Evolutionary conservation across 2,797 vertebrate genomes (phyloP).

Genomic region (Ctenopoma kingsleyae): DNA sequence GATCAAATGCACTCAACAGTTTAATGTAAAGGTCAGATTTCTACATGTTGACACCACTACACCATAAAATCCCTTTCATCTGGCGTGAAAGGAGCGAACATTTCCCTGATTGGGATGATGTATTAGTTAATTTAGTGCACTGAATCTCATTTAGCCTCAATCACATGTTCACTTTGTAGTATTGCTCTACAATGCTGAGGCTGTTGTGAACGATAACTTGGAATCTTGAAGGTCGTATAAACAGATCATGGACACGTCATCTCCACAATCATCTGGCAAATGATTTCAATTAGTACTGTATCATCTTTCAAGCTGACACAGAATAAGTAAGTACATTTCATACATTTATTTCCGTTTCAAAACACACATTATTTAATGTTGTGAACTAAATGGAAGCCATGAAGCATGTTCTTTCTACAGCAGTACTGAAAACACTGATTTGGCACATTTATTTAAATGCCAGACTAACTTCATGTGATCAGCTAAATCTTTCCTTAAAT

Average conservation of each 20-base stretch:
- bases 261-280: conserved; percentile 29
- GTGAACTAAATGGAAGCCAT: not conserved
- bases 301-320: conserved; percentile 34
- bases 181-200: conserved; percentile 15
- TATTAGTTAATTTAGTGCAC: conserved; percentile 35
- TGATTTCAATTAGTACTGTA: conserved; percentile 38
- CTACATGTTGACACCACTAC: conserved; percentile 1
- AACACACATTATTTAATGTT: conserved; percentile 1
- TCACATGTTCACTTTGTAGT: conserved; percentile 29
- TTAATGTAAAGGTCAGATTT: conserved; percentile 19
- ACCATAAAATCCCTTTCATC: conserved; percentile 26
- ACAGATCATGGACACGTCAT: conserved; percentile 35
- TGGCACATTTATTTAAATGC: not conserved
- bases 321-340: conserved; percentile 6
- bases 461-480: too few species aligned
- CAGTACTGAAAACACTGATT: not conserved
- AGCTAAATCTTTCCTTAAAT: too few species aligned
- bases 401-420: conserved; percentile 9
- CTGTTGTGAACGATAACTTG: not conserved
- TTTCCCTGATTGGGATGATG: conserved; percentile 18
- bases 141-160: conserved; percentile 27
- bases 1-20: conserved; percentile 18
- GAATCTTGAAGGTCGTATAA: conserved; percentile 25
- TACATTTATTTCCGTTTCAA: conserved; percentile 33
- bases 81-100: conserved; percentile 32